Percentiles rank a stretch among this genome's conserved stretches.
These are phyloP conservation scores for Nomada ruficornis DNA, from an alignment of 2,888 invertebrate genomes.

Conservation along the genomic window DNA sequence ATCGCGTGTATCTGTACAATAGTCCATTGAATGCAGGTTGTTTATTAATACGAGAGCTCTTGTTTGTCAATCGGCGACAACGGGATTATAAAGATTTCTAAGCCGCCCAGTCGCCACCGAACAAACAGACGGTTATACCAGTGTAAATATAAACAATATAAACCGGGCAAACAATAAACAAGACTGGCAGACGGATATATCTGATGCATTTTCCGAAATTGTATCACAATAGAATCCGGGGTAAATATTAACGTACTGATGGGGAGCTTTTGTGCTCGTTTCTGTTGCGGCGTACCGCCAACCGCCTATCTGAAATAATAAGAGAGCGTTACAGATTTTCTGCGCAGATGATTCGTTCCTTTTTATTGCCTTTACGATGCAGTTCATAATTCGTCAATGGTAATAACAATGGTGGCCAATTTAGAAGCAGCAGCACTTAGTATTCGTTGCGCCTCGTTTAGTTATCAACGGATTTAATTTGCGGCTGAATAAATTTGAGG, in stretches of 20 bases:
- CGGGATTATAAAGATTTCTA: conserved; percentile 67
- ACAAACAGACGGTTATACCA: conserved; percentile 69
- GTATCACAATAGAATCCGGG: neutral
- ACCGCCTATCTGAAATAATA: neutral
- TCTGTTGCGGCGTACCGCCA: neutral
- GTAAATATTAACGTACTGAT: neutral
- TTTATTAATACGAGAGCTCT: conserved; percentile 65
- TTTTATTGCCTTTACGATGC: too few relatives aligned
- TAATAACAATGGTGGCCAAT: too few relatives aligned
- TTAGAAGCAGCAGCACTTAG: neutral
- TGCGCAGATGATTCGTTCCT: too few relatives aligned
- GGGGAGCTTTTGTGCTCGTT: neutral
- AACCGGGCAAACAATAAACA: conserved; percentile 69
- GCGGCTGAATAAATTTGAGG: neutral
- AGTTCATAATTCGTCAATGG: too few relatives aligned
- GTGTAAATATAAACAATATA: conserved; percentile 77
- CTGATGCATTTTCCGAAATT: conserved; percentile 11
- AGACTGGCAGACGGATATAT: neutral
- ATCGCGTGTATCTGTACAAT: conserved; percentile 53
- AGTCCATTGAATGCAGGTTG: conserved; percentile 59
- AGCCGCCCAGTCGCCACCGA: conserved; percentile 69
- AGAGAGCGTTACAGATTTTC: neutral
- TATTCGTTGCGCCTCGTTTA: too few relatives aligned
- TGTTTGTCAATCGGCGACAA: conserved; percentile 74
- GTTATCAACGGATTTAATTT: too few relatives aligned